These are phyloP conservation scores for Natrix natrix DNA, from an alignment of 2,797 vertebrate species.

Conservation along the genomic window DNA sequence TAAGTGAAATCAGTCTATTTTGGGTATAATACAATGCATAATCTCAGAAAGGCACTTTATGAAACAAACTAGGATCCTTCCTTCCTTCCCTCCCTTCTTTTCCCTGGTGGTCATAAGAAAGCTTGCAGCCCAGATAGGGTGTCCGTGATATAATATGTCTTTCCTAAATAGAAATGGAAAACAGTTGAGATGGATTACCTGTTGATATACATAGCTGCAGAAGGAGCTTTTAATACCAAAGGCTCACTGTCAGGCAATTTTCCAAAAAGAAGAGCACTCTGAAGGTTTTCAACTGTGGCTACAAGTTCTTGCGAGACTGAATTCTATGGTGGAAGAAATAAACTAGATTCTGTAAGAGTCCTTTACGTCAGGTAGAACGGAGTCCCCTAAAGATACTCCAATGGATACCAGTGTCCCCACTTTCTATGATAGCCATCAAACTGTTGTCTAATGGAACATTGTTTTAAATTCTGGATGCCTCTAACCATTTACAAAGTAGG, in stretches of 20 bases:
- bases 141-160: not conserved
- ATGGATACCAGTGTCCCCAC: not conserved
- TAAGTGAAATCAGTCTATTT: not conserved
- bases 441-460: not conserved
- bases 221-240: constrained; percentile 73
- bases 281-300: constrained; percentile 77
- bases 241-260: constrained; percentile 74
- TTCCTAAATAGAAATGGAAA: not conserved
- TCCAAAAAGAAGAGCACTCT: constrained; percentile 82
- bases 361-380: not conserved
- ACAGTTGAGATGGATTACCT: constrained; percentile 72
- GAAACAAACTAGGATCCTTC: not conserved
- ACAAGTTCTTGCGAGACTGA: constrained; percentile 76
- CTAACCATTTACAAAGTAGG: not conserved
- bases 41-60: not conserved
- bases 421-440: not conserved
- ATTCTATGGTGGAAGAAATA: constrained; percentile 48
- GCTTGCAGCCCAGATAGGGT: not conserved
- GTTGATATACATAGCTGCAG: constrained; percentile 85
- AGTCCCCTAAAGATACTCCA: not conserved
- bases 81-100: not conserved
- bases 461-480: not conserved
- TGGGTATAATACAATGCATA: not conserved
- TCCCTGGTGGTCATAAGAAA: not conserved
- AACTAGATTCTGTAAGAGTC: not conserved